phyloP scores from a whole-genome alignment of 2,113 vertebrate genomes.

The Gobiocypris rarus region DNA sequence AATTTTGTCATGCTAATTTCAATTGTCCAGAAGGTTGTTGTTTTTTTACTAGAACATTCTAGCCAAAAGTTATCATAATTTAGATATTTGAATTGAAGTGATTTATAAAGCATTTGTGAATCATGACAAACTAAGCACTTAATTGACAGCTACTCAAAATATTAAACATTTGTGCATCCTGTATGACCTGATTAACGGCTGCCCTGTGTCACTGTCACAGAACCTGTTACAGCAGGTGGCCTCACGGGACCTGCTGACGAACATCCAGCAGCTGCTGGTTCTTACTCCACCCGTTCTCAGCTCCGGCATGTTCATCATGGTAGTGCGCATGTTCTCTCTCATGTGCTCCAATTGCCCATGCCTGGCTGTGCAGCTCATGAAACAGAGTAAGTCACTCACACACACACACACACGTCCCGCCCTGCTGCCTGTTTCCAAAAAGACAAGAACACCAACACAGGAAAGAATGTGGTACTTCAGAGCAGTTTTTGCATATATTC shows the following conservation, averaged over 20 bases:
- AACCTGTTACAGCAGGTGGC: conserved; percentile 98
- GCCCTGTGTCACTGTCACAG: conserved; percentile 66
- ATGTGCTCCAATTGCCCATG: conserved; percentile 99
- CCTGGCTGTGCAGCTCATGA: conserved; percentile 98
- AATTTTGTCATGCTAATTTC: no score
- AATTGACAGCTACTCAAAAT: not conserved
- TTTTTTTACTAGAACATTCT: no score
- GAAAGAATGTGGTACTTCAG: not conserved
- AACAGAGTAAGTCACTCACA: conserved; percentile 88
- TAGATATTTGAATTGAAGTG: no score
- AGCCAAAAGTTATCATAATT: no score
- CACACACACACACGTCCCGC: not conserved
- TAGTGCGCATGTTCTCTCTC: conserved; percentile 98
- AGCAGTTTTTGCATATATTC: not conserved
- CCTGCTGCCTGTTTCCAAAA: not conserved
- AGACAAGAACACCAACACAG: not conserved
- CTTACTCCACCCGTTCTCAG: conserved; percentile 97
- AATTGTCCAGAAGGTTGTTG: no score
- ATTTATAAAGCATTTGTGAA: not conserved
- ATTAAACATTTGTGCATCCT: not conserved
- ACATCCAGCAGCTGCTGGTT: conserved; percentile 96
- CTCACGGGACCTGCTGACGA: conserved; percentile 94
- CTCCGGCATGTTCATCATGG: conserved; percentile 99
- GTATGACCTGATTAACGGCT: conserved; percentile 20
- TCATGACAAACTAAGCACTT: not conserved